Evolutionary conservation across 2,797 vertebrate species (phyloP).

Genomic region (Scarus forsteni): DNA sequence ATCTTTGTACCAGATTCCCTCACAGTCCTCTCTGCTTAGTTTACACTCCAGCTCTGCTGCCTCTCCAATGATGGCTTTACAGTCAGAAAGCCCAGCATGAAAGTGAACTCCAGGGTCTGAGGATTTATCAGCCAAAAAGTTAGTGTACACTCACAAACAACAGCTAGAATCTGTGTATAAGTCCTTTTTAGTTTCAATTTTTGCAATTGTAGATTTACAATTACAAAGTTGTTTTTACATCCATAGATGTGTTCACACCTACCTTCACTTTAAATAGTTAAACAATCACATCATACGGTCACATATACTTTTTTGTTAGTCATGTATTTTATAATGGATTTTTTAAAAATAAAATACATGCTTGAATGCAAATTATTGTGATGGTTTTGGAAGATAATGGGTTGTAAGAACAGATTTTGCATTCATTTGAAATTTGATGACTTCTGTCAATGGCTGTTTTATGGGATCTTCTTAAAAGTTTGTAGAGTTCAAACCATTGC

Average conservation of each 20-base stretch:
- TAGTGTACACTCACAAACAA: conserved; percentile 10
- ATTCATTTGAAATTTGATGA: conserved; percentile 23
- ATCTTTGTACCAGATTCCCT: conserved; percentile 91
- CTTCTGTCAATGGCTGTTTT: conserved; percentile 2
- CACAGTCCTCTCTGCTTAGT: conserved; percentile 83
- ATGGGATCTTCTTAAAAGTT: conserved; percentile 5
- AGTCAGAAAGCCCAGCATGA: conserved; percentile 85
- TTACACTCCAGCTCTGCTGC: conserved; percentile 86
- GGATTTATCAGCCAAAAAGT: conserved; percentile 58
- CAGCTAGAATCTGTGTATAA: background rate
- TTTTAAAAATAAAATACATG: background rate
- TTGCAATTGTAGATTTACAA: conserved; percentile 28
- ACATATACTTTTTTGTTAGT: conserved; percentile 12
- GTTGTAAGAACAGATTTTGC: conserved; percentile 23
- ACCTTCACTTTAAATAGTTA: conserved; percentile 43
- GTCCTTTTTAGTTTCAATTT: background rate
- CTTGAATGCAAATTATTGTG: background rate
- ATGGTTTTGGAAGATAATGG: background rate
- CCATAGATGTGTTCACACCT: conserved; percentile 53
- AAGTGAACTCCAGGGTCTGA: conserved; percentile 86
- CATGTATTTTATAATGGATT: conserved; percentile 50
- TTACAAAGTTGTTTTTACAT: conserved; percentile 25
- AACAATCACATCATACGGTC: background rate
- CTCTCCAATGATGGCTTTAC: conserved; percentile 84
- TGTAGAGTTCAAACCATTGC: conserved; percentile 15